phyloP scores from a whole-genome alignment of 1,140 invertebrate genomes.

The Trichonephila clavipes region DNA sequence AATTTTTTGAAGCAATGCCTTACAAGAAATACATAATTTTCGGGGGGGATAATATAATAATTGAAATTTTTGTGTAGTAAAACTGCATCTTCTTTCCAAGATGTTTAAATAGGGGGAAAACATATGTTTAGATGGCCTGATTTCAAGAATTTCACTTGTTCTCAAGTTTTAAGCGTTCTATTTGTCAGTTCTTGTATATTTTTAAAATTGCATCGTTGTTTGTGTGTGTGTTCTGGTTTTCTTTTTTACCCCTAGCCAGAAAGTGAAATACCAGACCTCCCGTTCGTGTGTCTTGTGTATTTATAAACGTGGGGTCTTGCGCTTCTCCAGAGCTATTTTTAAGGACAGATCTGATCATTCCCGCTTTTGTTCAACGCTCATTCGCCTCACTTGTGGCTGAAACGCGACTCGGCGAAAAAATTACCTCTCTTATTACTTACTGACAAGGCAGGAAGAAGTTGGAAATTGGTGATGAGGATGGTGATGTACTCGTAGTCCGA shows the following conservation, averaged over 20 bases:
- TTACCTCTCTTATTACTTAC: constrained; percentile 40
- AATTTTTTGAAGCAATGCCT: too few species aligned
- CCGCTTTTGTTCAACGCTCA: constrained; percentile 47
- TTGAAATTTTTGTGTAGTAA: background rate
- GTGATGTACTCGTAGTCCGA: constrained; percentile 63
- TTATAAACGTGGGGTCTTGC: constrained; percentile 42
- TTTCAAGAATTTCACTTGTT: background rate
- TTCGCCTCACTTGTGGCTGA: constrained; percentile 17
- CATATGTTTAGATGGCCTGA: too few species aligned
- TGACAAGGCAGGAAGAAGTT: constrained; percentile 52
- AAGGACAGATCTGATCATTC: background rate
- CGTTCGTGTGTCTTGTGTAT: constrained; percentile 40
- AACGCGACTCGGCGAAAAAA: constrained; percentile 33
- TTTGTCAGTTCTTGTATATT: background rate
- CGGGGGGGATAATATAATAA: background rate
- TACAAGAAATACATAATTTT: too few species aligned
- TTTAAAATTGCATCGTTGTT: background rate
- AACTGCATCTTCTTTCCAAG: too few species aligned
- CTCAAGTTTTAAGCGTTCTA: background rate
- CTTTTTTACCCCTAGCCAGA: background rate
- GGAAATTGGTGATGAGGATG: constrained; percentile 48
- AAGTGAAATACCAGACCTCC: constrained; percentile 57
- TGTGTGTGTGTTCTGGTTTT: constrained; percentile 17
- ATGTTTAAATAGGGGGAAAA: too few species aligned
- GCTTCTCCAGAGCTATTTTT: constrained; percentile 38